Percentiles rank a stretch among this genome's conserved stretches.
Evolutionary conservation across 2,113 vertebrate genomes (phyloP).

Genomic region (Gymnocephalus cernua): DNA sequence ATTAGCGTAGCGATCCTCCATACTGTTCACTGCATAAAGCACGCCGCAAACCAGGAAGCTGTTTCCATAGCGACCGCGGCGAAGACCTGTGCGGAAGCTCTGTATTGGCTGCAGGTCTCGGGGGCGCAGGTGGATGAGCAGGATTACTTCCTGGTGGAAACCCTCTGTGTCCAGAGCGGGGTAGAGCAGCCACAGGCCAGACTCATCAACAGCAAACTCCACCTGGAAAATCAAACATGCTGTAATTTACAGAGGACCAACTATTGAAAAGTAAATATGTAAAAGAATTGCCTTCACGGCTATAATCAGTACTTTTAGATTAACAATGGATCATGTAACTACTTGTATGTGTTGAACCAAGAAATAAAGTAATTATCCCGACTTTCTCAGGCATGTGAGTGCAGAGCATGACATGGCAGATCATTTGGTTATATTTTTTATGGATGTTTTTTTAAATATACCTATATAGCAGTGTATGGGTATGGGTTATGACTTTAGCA

Average conservation of each 20-base stretch:
- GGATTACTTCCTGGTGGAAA: slow-evolving; percentile 92
- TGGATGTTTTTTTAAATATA: too few relatives aligned
- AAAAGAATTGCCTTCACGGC: too few relatives aligned
- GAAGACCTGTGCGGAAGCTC: slow-evolving; percentile 92
- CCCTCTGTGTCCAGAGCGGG: slow-evolving; percentile 92
- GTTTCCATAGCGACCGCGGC: slow-evolving; percentile 92
- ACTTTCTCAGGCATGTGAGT: too few relatives aligned
- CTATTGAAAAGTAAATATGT: too few relatives aligned
- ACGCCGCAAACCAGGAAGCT: slow-evolving; percentile 96
- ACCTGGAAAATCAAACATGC: slow-evolving; percentile 80
- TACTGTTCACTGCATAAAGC: slow-evolving; percentile 92
- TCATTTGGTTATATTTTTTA: too few relatives aligned
- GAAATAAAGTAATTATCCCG: background rate
- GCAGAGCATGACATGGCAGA: too few relatives aligned
- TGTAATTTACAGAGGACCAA: background rate
- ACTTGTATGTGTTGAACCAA: background rate
- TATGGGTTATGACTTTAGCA: too few relatives aligned
- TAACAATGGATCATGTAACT: background rate
- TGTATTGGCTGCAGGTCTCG: slow-evolving; percentile 90
- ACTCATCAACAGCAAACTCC: slow-evolving; percentile 95
- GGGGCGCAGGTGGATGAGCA: slow-evolving; percentile 90
- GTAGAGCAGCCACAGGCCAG: slow-evolving; percentile 95
- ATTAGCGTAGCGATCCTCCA: slow-evolving; percentile 89
- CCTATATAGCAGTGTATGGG: too few relatives aligned
- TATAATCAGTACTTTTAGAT: background rate